Evolutionary conservation across 2,113 vertebrate genomes (phyloP).

Genomic region (Ceuthmochares aereus): DNA sequence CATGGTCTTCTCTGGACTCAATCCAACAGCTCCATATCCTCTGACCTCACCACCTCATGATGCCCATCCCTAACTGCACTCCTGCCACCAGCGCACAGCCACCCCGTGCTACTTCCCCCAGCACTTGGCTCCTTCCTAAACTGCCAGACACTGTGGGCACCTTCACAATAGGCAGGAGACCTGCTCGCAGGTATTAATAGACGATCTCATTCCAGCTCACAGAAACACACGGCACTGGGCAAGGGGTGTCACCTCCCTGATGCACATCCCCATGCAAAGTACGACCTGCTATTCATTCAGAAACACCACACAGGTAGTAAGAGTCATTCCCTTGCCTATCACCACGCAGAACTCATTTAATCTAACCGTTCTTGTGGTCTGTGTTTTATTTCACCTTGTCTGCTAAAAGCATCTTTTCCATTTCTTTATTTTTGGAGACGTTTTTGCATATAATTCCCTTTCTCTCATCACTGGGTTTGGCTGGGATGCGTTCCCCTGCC

Average conservation of each 20-base stretch:
- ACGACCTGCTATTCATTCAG: neutral
- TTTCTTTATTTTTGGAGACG: neutral
- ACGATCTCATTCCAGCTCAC: neutral
- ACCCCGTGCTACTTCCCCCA: rapidly evolving
- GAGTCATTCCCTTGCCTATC: neutral
- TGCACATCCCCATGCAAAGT: neutral
- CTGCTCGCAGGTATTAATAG: neutral
- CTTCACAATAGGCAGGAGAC: too few relatives aligned
- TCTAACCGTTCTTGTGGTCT: neutral
- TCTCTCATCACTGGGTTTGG: neutral
- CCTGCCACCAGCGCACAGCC: too few relatives aligned
- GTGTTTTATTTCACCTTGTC: neutral
- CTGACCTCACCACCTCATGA: neutral
- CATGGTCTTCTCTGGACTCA: too few relatives aligned
- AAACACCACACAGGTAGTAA: neutral
- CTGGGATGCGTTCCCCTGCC: neutral
- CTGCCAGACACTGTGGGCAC: rapidly evolving
- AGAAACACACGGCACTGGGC: neutral
- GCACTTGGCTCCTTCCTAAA: neutral
- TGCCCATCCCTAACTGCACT: too few relatives aligned
- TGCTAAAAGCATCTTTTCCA: neutral
- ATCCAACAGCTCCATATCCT: too few relatives aligned
- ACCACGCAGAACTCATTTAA: neutral
- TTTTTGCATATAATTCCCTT: neutral
- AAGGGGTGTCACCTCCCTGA: neutral